These are phyloP conservation scores for Alces alces DNA, from an alignment of 2,113 vertebrate genomes.

Conservation along the genomic window DNA sequence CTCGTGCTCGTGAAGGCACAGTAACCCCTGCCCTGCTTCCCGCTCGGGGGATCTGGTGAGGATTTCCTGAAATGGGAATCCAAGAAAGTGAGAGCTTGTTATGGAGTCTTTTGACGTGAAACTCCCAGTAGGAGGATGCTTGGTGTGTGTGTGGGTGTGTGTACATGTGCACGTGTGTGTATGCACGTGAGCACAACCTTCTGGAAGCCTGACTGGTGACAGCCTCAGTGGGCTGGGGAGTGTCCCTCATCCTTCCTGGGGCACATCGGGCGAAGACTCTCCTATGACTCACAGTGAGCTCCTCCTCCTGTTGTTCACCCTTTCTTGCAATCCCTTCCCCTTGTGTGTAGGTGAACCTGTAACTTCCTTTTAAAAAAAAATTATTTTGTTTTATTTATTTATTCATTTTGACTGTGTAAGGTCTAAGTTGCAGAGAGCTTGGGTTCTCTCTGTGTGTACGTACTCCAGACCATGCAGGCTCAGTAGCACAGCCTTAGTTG, in stretches of 20 bases:
- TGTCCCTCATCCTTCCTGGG: background rate
- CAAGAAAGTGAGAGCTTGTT: background rate
- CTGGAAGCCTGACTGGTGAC: background rate
- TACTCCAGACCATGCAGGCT: background rate
- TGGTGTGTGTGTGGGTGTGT: background rate
- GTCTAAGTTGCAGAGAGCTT: background rate
- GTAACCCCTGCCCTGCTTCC: background rate
- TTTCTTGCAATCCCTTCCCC: background rate
- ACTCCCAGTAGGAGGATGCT: background rate
- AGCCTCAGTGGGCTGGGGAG: background rate
- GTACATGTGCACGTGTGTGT: background rate
- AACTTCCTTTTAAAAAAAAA: background rate
- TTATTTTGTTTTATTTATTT: background rate
- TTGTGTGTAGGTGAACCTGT: background rate
- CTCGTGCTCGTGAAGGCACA: fast-evolving
- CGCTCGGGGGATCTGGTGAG: fast-evolving
- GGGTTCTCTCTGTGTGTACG: background rate
- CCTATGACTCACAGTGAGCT: fast-evolving
- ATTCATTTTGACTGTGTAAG: background rate
- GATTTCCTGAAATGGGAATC: background rate
- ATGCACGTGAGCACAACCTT: fast-evolving
- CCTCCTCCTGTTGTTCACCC: background rate
- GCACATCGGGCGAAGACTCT: background rate
- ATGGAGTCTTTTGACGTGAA: background rate
- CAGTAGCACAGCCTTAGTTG: background rate